Evolutionary conservation across 2,888 invertebrate species (phyloP), one percentile per base, ranked within the genome.

Genomic region (Oxyteleia sp.): DNA sequence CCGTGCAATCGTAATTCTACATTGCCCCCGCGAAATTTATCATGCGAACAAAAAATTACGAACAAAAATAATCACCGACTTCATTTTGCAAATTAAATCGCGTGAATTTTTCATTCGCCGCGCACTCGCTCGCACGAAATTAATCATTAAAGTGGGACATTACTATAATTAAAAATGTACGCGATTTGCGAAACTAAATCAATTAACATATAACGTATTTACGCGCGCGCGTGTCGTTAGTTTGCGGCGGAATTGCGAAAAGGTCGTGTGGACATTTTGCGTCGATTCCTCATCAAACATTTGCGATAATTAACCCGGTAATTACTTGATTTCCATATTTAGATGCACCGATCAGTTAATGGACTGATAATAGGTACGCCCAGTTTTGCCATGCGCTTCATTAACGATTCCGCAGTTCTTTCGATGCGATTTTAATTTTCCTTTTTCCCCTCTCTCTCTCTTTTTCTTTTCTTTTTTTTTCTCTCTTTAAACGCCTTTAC

Each of bases 271-370:
- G 82, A 76, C 61, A 72, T 72, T 80, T 59, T 20, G 66, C 49
- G 59, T 61, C 63, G 64, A 64, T 75, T 80, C 35, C 80, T 80
- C 80, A 76, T 83, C 79, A 84, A 84, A 85, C 84, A 74, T 66
- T 78, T 66, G 80, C 76, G 82, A 86, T 87, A 84, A 87, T 86
- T 85, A 86, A 87, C 80, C 57, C 64, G 51, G 78, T 87, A 86
- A 88, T 88, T 87, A 85, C 86, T 80, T 84, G 84, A 85, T 82
- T 84, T 86, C 84, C 85, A 85, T 84, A 88, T 88, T 87, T 87
- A 87, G 86, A 76, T 72, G 71, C 53, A 41, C 49, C 59, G 76
- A 75, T 64, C 76, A 66, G 76, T 82, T 82, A 82, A 82, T 82
- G 82, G 76, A 72, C 82, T 72, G 82, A 76, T 72, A 78, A 78